Conservation (phyloP, 1,140 invertebrate species). For the Chironomus tepperi region DNA sequence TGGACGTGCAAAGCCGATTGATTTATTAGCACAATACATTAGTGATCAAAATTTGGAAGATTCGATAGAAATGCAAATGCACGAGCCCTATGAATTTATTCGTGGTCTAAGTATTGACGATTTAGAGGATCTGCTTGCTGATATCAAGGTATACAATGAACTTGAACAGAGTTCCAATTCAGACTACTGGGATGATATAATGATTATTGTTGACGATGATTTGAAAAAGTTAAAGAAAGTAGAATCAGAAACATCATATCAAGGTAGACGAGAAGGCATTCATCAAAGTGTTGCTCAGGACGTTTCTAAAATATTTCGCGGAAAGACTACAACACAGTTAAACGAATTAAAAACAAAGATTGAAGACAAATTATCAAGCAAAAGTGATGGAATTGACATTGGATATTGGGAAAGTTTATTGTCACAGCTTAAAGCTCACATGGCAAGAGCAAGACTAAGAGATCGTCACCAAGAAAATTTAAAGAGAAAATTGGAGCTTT, state of each 20-base stretch:
- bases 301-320: slow-evolving; percentile 79
- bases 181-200: slow-evolving; percentile 96
- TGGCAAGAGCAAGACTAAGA: slow-evolving; percentile 82
- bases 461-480: slow-evolving; percentile 90
- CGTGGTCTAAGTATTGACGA: slow-evolving; percentile 86
- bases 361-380: slow-evolving; percentile 74
- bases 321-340: slow-evolving; percentile 83
- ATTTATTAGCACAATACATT: slow-evolving; percentile 93
- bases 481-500: slow-evolving; percentile 75
- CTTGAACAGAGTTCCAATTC: slow-evolving; percentile 77
- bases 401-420: slow-evolving; percentile 95
- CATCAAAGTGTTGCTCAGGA: slow-evolving; percentile 87
- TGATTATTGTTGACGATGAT: slow-evolving; percentile 93
- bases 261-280: slow-evolving; percentile 76
- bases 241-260: slow-evolving; percentile 48
- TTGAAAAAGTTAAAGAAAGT: slow-evolving; percentile 76
- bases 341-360: slow-evolving; percentile 77
- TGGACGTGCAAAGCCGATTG: slow-evolving; percentile 94
- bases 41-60: slow-evolving; percentile 85
- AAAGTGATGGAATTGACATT: slow-evolving; percentile 87
- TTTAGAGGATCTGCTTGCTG: slow-evolving; percentile 94
- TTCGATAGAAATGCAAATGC: slow-evolving; percentile 97
- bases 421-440: slow-evolving; percentile 89
- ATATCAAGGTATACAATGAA: slow-evolving; percentile 90
- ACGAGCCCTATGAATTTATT: slow-evolving; percentile 94